Percentiles rank a stretch among this genome's conserved stretches.
Evolutionary conservation across 2,113 vertebrate species (phyloP).

Genomic region (Aldabrachelys gigantea): DNA sequence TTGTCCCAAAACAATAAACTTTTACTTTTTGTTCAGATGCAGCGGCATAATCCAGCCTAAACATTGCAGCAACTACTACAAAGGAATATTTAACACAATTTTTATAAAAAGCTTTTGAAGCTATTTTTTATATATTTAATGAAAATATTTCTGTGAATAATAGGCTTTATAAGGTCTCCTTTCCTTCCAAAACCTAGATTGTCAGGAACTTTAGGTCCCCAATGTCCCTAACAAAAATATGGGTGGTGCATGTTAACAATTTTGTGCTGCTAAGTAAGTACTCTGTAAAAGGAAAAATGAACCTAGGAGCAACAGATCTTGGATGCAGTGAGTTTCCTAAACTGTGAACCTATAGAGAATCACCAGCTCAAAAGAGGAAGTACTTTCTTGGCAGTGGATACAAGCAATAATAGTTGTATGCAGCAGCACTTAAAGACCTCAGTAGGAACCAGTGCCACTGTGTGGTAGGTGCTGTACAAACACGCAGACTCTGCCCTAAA

Average conservation of each 20-base stretch:
- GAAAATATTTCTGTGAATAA: neutral
- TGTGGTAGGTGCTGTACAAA: neutral
- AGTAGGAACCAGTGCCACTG: neutral
- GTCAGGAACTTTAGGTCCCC: too few species aligned
- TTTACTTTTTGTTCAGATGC: neutral
- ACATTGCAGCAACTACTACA: neutral
- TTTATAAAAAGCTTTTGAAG: neutral
- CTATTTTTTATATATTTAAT: neutral
- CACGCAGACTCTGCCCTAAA: neutral
- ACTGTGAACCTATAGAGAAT: neutral
- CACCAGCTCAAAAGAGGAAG: neutral
- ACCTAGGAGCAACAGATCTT: neutral
- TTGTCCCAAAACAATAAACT: neutral
- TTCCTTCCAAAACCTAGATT: neutral
- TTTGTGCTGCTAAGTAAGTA: neutral
- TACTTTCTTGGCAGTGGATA: neutral
- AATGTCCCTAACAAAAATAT: neutral
- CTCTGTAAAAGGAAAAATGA: neutral
- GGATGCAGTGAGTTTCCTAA: neutral
- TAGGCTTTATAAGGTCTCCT: neutral
- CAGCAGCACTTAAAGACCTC: neutral
- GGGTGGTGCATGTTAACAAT: neutral
- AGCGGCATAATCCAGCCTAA: neutral
- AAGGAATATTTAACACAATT: neutral
- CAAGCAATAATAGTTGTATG: neutral